These are phyloP conservation scores for Cataglyphis albicans DNA, from an alignment of 2,888 invertebrate genomes.

Conservation along the genomic window DNA sequence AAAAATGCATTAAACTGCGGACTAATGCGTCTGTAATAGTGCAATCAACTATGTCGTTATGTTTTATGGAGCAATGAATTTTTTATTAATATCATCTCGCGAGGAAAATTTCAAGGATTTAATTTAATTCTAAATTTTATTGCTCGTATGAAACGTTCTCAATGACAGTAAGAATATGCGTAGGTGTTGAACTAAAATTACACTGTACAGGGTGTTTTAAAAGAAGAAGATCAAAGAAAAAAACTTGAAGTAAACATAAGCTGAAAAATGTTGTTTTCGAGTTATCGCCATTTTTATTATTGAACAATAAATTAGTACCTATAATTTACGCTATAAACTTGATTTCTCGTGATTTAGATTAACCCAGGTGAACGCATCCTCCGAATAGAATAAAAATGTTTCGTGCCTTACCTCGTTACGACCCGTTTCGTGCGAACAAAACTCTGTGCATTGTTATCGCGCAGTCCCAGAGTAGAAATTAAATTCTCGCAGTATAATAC, in stretches of 20 bases:
- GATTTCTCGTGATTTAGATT: neutral
- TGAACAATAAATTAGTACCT: neutral
- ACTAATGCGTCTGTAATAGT: neutral
- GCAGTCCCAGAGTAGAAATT: constrained; percentile 59
- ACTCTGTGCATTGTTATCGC: constrained; percentile 54
- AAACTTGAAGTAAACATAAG: too few species aligned
- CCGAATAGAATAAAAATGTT: constrained; percentile 28
- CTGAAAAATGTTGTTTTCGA: too few species aligned
- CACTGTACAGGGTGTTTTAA: neutral
- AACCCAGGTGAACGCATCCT: neutral
- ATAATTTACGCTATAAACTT: neutral
- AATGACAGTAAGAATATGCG: neutral
- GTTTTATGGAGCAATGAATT: constrained; percentile 32
- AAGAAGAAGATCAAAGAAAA: too few species aligned
- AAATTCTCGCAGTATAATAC: constrained; percentile 69
- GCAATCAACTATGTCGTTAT: constrained; percentile 14
- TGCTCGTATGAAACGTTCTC: neutral
- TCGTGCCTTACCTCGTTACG: constrained; percentile 11
- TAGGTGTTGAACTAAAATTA: neutral
- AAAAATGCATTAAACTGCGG: constrained; percentile 24
- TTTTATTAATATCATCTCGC: constrained; percentile 47
- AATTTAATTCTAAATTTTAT: constrained; percentile 34
- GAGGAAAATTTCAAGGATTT: constrained; percentile 8
- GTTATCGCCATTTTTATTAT: too few species aligned
- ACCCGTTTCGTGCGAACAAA: constrained; percentile 60